These are phyloP conservation scores for Morpho helenor DNA, from an alignment of 2,888 invertebrate genomes.

Conservation along the genomic window DNA sequence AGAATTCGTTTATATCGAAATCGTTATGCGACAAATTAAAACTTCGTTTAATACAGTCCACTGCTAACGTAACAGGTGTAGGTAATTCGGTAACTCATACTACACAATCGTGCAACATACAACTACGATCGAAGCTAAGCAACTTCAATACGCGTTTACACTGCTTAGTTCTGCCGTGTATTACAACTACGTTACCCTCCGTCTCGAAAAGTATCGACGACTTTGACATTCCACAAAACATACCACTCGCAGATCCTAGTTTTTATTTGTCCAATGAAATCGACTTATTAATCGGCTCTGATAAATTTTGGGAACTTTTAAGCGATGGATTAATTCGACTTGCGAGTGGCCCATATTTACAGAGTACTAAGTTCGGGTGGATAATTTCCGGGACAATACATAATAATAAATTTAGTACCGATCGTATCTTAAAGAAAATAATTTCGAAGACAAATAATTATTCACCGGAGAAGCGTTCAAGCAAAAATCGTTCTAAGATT, in stretches of 20 bases:
- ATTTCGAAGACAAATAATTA: not conserved
- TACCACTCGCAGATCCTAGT: conserved; percentile 21
- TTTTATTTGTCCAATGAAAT: conserved; percentile 14
- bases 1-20: conserved; percentile 27
- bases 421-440: conserved; percentile 18
- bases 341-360: conserved; percentile 25
- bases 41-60: too few species aligned
- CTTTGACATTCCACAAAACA: conserved; percentile 12
- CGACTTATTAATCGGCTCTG: conserved; percentile 27
- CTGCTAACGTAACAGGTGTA: conserved; percentile 27
- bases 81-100: conserved; percentile 23
- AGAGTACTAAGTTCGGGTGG: conserved; percentile 30
- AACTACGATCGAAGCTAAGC: conserved; percentile 15
- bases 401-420: not conserved
- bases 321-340: conserved; percentile 20
- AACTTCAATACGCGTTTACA: conserved; percentile 16
- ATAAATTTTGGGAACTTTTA: conserved; percentile 28
- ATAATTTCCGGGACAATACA: conserved; percentile 26
- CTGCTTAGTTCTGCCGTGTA: conserved; percentile 25
- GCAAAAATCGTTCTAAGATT: too few species aligned
- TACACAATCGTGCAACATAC: conserved; percentile 23
- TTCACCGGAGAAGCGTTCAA: conserved; percentile 8
- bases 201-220: not conserved
- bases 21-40: conserved; percentile 24
- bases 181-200: not conserved